A percentile compares a stretch with the other conserved stretches of the same genome.
phyloP scores from a whole-genome alignment of 2,797 vertebrate species.

The Dermochelys coriacea region DNA sequence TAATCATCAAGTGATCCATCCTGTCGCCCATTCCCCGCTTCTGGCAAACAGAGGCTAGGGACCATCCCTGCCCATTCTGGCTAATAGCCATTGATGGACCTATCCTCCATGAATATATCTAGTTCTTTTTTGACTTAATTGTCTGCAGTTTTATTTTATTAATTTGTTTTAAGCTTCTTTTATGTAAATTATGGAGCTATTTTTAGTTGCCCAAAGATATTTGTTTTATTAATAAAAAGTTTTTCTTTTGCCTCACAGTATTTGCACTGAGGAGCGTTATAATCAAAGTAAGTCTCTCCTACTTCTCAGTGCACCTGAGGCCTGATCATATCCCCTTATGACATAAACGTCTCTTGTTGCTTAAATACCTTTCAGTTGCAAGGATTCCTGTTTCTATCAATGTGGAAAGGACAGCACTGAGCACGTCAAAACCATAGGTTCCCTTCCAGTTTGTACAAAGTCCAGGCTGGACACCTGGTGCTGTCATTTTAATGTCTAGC shows the following conservation, averaged over 20 bases:
- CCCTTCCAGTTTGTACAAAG: not conserved
- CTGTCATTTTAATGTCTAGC: not conserved
- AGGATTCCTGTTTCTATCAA: not conserved
- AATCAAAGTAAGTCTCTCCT: rapidly evolving
- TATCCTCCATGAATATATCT: too few species aligned
- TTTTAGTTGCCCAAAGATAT: not conserved
- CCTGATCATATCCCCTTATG: not conserved
- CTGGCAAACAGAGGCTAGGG: too few species aligned
- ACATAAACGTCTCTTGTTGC: too few species aligned
- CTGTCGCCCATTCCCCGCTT: too few species aligned
- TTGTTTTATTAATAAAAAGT: not conserved
- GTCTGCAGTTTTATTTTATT: not conserved
- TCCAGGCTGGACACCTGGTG: not conserved
- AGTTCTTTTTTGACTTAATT: not conserved
- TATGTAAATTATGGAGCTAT: not conserved
- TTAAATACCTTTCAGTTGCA: not conserved
- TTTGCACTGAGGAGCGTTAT: not conserved
- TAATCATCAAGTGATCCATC: too few species aligned
- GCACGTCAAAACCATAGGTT: not conserved
- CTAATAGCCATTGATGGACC: too few species aligned
- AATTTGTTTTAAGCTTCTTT: not conserved
- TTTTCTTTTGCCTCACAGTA: not conserved
- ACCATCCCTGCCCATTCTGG: too few species aligned
- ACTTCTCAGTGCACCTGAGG: not conserved
- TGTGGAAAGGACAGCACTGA: not conserved